Evolutionary conservation across 2,113 vertebrate genomes (phyloP), one percentile per base, ranked within the genome.

Genomic region (Corydoras maculifer): DNA sequence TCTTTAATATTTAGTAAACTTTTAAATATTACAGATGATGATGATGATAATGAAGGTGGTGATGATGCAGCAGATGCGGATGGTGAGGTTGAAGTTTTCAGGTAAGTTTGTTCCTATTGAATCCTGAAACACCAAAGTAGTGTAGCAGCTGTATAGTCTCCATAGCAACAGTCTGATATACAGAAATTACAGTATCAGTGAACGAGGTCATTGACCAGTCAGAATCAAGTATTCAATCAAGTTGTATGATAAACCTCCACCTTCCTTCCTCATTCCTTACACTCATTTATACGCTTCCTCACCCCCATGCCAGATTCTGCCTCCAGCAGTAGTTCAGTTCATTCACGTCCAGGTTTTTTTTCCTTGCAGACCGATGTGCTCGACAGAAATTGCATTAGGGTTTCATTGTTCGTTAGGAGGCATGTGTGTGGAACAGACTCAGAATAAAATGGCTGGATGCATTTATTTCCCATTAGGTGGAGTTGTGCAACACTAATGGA

Each of bases 51-150:
- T 8, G 43, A 62, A 8, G 35, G 8, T 1, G 49, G 12, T 61
- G 67, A 58, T 32, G 62, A 25, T 29, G 86, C 91, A 82, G 90
- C 91, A 78, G 91, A 89, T 74, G 90, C 92, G 81, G 90, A 92
- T 72, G 88, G 88, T 65, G 75, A 79, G 32, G 53, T 8, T 43
- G 68, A 78, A 59, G 71, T 74, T 25, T 62, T 73, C 74, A 84
- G 83, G 85, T 86, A 55, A 73, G 76, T 73, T 51, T 3, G 7
- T 66, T 55, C 53, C 64, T 14, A 53, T 10, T 53, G 3, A 3
- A 53, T 14, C 13, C 3, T 53, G 51, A 53, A 53, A 14, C 35
- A 43, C 35, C 35, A 43, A 43, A 43, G 35, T 43, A 43, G 35
- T 43, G 35, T 8, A 8, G 35, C 7, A 43, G 35, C 7, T 5